Percentiles rank a stretch among this genome's conserved stretches.
These are phyloP conservation scores for Agriotes lineatus DNA, from an alignment of 2,888 invertebrate species.

Conservation along the genomic window DNA sequence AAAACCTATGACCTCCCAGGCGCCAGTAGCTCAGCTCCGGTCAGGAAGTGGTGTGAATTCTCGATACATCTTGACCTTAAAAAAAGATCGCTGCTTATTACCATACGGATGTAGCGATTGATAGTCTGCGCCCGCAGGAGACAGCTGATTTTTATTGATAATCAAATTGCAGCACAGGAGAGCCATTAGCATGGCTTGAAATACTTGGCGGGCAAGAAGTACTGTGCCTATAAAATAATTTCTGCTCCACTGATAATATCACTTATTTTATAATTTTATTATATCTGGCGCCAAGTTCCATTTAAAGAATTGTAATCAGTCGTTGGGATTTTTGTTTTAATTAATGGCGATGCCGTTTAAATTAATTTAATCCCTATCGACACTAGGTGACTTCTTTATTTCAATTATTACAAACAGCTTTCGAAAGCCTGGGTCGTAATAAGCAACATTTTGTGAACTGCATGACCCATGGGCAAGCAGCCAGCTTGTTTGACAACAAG, in stretches of 20 bases:
- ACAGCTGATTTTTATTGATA: too few species aligned
- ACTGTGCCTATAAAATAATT: not conserved
- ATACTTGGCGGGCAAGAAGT: not conserved
- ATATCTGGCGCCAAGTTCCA: constrained; percentile 6
- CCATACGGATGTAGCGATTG: not conserved
- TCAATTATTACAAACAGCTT: too few species aligned
- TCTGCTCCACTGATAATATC: not conserved
- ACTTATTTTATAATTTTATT: constrained; percentile 8
- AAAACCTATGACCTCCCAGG: constrained; percentile 7
- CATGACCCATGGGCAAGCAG: not conserved
- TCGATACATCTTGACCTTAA: constrained; percentile 10
- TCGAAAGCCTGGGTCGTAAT: too few species aligned
- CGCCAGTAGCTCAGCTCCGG: constrained; percentile 22
- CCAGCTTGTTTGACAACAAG: not conserved
- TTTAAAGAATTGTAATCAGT: constrained; percentile 4
- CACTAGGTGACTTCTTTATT: too few species aligned
- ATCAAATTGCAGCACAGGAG: too few species aligned
- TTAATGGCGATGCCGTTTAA: too few species aligned
- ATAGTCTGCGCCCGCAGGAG: too few species aligned
- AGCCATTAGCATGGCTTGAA: too few species aligned
- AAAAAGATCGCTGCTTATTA: not conserved
- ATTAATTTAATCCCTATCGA: too few species aligned
- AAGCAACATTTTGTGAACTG: not conserved
- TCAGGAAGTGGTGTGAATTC: constrained; percentile 21
- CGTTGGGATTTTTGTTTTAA: too few species aligned